A percentile compares a stretch with the other conserved stretches of the same genome.
Conservation (phyloP, 37 sponge, comb jelly and placozoan genomes). For the Bolinopsis microptera region DNA sequence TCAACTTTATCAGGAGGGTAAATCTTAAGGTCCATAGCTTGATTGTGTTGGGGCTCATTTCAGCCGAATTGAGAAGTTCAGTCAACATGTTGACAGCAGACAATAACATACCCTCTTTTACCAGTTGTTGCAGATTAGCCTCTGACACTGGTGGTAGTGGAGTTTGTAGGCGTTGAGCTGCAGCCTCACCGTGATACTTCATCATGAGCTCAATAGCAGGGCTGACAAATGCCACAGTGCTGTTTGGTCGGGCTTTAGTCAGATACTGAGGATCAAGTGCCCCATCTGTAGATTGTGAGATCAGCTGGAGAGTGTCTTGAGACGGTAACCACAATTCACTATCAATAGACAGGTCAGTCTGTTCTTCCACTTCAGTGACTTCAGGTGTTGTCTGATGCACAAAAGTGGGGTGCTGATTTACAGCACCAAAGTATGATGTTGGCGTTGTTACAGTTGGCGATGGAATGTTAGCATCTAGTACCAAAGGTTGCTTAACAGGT, state of each 20-base stretch:
- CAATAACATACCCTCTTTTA: conserved; percentile 7
- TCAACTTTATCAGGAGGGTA: conserved; percentile 18
- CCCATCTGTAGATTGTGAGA: not conserved
- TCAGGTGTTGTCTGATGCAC: conserved; percentile 3
- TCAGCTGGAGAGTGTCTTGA: not conserved
- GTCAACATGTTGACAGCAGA: conserved; percentile 61
- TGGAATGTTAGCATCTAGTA: not conserved
- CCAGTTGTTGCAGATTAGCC: not conserved
- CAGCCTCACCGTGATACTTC: conserved; percentile 20
- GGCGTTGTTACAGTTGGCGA: not conserved
- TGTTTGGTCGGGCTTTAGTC: conserved; percentile 20
- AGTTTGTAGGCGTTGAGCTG: not conserved
- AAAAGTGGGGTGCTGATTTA: not conserved
- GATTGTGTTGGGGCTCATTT: not conserved
- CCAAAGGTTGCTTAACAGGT: not conserved
- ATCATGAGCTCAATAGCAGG: conserved; percentile 44
- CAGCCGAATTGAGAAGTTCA: conserved; percentile 12
- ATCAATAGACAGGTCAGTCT: not conserved
- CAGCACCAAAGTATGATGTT: not conserved
- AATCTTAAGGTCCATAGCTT: conserved; percentile 50
- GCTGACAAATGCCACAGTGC: conserved; percentile 52
- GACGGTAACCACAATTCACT: conserved; percentile 55
- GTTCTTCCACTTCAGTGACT: not conserved
- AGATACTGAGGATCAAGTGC: conserved; percentile 4
- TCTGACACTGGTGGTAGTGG: not conserved